These are phyloP conservation scores for Mya arenaria DNA, from an alignment of 1,140 invertebrate genomes.

Conservation along the genomic window DNA sequence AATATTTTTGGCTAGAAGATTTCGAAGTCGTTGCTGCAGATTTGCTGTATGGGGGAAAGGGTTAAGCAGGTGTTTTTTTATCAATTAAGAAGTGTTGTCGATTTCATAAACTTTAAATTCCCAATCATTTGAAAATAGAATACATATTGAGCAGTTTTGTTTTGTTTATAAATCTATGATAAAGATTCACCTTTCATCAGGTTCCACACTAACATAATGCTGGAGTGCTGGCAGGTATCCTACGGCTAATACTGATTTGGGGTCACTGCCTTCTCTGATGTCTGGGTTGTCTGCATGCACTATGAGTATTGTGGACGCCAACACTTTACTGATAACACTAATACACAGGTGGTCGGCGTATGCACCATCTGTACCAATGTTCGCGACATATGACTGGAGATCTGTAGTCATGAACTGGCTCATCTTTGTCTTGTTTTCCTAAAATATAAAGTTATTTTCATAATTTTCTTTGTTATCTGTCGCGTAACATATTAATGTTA, in stretches of 20 bases:
- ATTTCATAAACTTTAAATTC: background rate
- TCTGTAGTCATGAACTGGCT: slow-evolving; percentile 9
- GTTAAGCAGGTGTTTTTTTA: background rate
- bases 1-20: too few relatives aligned
- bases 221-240: slow-evolving; percentile 14
- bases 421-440: background rate
- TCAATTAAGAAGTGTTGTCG: background rate
- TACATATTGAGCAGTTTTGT: background rate
- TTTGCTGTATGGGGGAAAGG: background rate
- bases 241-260: background rate
- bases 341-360: slow-evolving; percentile 15
- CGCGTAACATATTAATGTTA: background rate
- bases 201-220: slow-evolving; percentile 25
- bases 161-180: background rate
- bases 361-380: slow-evolving; percentile 2
- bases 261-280: background rate
- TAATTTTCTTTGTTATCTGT: too few relatives aligned
- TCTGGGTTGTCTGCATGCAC: slow-evolving; percentile 14
- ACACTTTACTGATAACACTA: background rate
- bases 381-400: background rate
- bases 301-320: background rate
- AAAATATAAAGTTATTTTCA: too few relatives aligned
- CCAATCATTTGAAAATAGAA: background rate
- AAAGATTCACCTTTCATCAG: background rate
- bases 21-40: too few relatives aligned